Evolutionary conservation across 2,113 vertebrate species (phyloP), one percentile per base, ranked within the genome.

Genomic region (Calyptomena viridis): DNA sequence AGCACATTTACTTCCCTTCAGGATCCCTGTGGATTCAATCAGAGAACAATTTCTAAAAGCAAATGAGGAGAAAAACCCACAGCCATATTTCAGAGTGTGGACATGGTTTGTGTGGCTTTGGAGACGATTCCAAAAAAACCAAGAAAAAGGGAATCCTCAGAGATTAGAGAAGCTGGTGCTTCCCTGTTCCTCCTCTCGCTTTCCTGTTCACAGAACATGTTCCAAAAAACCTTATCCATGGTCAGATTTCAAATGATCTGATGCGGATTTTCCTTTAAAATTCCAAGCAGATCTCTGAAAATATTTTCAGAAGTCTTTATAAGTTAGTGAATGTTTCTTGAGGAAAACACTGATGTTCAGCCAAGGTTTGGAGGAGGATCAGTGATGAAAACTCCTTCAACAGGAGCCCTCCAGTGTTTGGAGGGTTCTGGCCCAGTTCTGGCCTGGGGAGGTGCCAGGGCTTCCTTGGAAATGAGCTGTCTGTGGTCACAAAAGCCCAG

Each of bases 21-120:
- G 72, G 8, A 93, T 95, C 93, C 91, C 95, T 30, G 75, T 47
- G 94, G 94, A 91, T 86, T 96, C 92, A 96, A 94, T 97, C 96
- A 96, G 91, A 96, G 90, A 95, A 35, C 91, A 91, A 90, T 96
- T 91, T 94, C 88, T 94, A 82, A 96, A 96, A 96, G 71, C 62
- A 90, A 84, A 90, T 40, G 66, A 76, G n/a, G 85, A 74, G 79
- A 49, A 95, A 72, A 84, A 8, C 28, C 69, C 33, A 3, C 3
- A 1, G 80, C 59, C 82, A 78, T 58, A 35, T 76, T 96, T 95
- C 53, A 73, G 93, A 68, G 84, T 62, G 87, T 75, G 87, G 71
- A 53, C 49, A 7, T 83, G 37, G 63, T 53, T 96, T 93, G 81
- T 90, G 85, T 91, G 83, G 78, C 87, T 91, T 87, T 67, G 84